These are phyloP conservation scores for Rhopilema esculentum DNA, from an alignment of 30 jellyfish, hydroid and myxozoan species.

Conservation along the genomic window DNA sequence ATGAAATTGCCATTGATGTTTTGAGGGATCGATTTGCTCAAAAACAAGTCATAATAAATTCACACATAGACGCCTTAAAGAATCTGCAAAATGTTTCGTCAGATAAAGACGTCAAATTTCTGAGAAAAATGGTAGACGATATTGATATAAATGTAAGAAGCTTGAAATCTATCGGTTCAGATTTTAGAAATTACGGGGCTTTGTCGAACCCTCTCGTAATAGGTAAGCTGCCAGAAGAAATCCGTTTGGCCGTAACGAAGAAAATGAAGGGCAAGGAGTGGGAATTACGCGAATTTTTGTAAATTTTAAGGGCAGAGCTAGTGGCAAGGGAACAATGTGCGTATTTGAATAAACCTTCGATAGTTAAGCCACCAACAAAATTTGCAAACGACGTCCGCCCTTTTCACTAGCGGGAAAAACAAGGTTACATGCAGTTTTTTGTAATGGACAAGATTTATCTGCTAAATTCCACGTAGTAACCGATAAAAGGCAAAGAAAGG, in stretches of 20 bases:
- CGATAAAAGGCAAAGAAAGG: neutral
- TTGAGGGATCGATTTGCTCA: constrained; percentile 18
- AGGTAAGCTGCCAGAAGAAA: neutral
- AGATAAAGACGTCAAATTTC: neutral
- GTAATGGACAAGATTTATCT: constrained; percentile 11
- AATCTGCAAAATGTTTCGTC: neutral
- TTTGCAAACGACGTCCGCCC: constrained; percentile 24
- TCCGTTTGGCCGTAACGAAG: constrained; percentile 9
- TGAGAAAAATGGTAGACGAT: neutral
- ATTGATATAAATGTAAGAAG: neutral
- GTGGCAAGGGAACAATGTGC: constrained; percentile 41
- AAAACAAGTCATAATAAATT: neutral
- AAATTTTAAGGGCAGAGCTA: constrained; percentile 6
- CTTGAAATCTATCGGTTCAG: neutral
- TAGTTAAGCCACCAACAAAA: neutral
- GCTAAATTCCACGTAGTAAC: constrained; percentile 1
- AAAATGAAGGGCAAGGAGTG: constrained; percentile 15
- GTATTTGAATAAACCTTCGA: no score
- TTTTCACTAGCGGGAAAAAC: neutral
- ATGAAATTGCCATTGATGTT: constrained; percentile 17
- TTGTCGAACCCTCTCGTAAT: constrained; percentile 2
- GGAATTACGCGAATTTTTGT: constrained; percentile 1
- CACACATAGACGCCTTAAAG: neutral
- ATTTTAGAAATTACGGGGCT: neutral
- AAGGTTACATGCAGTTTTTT: constrained; percentile 26